Evolutionary conservation across 2,797 vertebrate species (phyloP), one percentile per base, ranked within the genome.

Genomic region (Semaprochilodus insignis): DNA sequence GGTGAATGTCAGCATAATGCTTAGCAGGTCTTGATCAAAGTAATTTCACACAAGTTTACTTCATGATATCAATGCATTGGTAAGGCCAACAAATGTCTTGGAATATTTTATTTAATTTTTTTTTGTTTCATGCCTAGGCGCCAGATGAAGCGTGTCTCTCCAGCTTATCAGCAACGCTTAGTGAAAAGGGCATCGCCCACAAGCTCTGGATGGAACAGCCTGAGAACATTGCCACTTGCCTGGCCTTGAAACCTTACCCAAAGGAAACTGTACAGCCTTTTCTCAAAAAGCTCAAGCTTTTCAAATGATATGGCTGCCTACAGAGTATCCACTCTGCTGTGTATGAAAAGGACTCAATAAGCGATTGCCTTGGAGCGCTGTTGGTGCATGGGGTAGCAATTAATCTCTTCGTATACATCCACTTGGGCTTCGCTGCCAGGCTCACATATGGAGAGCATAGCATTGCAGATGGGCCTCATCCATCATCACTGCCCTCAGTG

Each of bases 151-250:
- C 90, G 0, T 87, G 96, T 11, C 93, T 99, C 63, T 92, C 85
- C 0, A 73, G 67, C 0, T 91, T 99, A 21, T 94, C 96, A 0
- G 92, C 94, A 78, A 92, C 69, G 0, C 90, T 99, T 36, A 91
- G 87, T 0, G 91, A 95, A 84, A 95, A 96, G 1, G 88, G 88
- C 1, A 86, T 99, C 0, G 93, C 95, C 69, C 96, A 99, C 83
- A 93, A 95, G 51, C 89, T 98, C 0, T 99, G 97, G 97, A 89
- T 95, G 0, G 97, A 99, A 74, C 96, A 97, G 77, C 97, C 97
- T 0, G 97, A 99, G 89, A 95, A 98, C 77, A 83, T 95, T 0
- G 91, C 96, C 78, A 99, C 97, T 0, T 99, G 97, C 72, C 78
- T 99, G 78, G 97, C 97, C 0, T 92, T 99, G 60, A 94, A 97